Evolutionary conservation across 2,113 vertebrate genomes (phyloP).

Genomic region (Butorides virescens): DNA sequence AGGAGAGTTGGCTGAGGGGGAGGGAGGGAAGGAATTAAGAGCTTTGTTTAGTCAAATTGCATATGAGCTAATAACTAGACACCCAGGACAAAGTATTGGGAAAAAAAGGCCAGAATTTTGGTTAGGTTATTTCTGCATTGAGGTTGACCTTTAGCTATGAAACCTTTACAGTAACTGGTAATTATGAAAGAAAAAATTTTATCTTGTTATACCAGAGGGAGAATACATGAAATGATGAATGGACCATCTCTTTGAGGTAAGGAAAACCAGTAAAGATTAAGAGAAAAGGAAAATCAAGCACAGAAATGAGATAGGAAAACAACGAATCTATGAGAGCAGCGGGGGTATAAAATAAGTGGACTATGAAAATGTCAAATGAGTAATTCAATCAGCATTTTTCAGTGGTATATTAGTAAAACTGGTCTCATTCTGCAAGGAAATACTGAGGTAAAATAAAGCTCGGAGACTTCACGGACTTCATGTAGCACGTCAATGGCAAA

Average conservation of each 20-base stretch:
- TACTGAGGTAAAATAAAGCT: not conserved
- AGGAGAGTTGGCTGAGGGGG: not conserved
- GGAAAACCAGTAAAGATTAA: not conserved
- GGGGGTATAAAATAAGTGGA: not conserved
- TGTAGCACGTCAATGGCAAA: not conserved
- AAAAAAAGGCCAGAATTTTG: not conserved
- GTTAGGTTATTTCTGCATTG: not conserved
- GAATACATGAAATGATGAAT: not conserved
- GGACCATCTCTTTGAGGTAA: not conserved
- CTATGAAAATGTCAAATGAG: slow-evolving; percentile 1
- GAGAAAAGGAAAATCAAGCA: not conserved
- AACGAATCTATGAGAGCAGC: not conserved
- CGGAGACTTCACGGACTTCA: not conserved
- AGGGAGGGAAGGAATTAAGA: not conserved
- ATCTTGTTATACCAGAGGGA: not conserved
- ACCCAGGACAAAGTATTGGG: not conserved
- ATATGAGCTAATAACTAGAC: not conserved
- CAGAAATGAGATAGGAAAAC: not conserved
- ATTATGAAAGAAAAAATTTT: not conserved
- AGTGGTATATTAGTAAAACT: not conserved
- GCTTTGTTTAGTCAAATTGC: not conserved
- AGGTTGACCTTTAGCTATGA: not conserved
- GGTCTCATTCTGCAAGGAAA: not conserved
- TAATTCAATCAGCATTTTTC: not conserved
- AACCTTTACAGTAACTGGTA: not conserved